phyloP scores from a whole-genome alignment of 2,113 vertebrate genomes.

The Anguilla rostrata region DNA sequence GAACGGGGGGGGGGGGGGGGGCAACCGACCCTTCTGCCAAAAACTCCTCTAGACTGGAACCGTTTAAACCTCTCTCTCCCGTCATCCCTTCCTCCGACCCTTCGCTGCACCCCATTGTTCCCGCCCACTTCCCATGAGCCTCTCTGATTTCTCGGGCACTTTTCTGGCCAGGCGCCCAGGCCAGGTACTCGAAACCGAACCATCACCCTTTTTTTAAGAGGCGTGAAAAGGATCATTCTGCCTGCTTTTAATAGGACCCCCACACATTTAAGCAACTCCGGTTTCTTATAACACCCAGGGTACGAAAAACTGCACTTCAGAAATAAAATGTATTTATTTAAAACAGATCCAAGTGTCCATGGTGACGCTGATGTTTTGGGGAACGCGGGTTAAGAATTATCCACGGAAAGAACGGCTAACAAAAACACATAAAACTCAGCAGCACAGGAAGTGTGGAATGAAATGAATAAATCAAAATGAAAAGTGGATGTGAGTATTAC shows the following conservation, averaged over 20 bases:
- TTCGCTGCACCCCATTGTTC: constrained; percentile 34
- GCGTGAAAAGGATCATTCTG: neutral
- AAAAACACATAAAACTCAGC: neutral
- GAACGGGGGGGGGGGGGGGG: constrained; percentile 59
- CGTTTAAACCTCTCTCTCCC: constrained; percentile 10
- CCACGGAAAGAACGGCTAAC: neutral
- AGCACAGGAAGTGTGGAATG: neutral
- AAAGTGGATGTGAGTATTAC: neutral
- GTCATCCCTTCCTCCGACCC: constrained; percentile 30
- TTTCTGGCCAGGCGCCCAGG: neutral
- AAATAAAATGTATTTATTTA: neutral
- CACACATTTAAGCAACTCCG: neutral
- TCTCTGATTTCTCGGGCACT: constrained; percentile 18
- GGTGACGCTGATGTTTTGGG: neutral
- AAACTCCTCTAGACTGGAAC: constrained; percentile 44
- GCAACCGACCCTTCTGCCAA: constrained; percentile 47
- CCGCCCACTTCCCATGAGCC: constrained; percentile 14
- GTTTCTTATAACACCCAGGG: neutral
- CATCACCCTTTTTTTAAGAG: neutral
- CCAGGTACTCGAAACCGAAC: neutral
- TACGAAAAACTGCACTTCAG: neutral
- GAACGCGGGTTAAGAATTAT: neutral
- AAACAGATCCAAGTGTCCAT: neutral
- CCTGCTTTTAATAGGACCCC: neutral
- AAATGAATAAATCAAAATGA: neutral